Evolutionary conservation across 2,797 vertebrate genomes (phyloP).

Genomic region (Dermochelys coriacea): DNA sequence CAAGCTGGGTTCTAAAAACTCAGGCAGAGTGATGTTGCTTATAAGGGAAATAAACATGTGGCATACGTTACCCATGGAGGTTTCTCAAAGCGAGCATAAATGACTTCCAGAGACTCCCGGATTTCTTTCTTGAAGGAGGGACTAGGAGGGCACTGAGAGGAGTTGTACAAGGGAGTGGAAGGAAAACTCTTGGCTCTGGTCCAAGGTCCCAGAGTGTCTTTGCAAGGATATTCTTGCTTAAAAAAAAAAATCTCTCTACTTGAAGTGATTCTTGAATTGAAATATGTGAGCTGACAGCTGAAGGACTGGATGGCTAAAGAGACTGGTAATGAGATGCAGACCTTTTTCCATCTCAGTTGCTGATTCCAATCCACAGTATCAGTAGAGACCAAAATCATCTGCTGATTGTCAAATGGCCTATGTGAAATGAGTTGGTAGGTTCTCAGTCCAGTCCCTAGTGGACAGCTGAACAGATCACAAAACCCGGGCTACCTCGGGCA

Average conservation of each 20-base stretch:
- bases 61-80: not conserved
- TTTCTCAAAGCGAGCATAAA: slow-evolving; percentile 16
- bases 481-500: not conserved
- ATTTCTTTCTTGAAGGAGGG: slow-evolving; percentile 6
- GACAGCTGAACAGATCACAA: not conserved
- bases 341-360: not conserved
- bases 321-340: not conserved
- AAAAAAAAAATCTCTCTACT: slow-evolving; percentile 12
- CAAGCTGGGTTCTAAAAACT: not conserved
- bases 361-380: not conserved
- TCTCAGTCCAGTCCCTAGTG: not conserved
- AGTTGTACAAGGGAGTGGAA: not conserved
- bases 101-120: slow-evolving; percentile 34
- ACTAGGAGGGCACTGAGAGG: not conserved
- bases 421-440: not conserved
- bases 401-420: not conserved
- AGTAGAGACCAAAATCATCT: not conserved
- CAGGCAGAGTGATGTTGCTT: not conserved
- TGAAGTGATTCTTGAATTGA: not conserved
- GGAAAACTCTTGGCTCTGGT: not conserved
- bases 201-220: not conserved
- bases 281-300: not conserved
- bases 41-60: not conserved
- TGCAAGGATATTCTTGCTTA: not conserved
- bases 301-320: not conserved